phyloP scores from a whole-genome alignment of 2,888 invertebrate species.

The Lordiphosa fenestrarum region DNA sequence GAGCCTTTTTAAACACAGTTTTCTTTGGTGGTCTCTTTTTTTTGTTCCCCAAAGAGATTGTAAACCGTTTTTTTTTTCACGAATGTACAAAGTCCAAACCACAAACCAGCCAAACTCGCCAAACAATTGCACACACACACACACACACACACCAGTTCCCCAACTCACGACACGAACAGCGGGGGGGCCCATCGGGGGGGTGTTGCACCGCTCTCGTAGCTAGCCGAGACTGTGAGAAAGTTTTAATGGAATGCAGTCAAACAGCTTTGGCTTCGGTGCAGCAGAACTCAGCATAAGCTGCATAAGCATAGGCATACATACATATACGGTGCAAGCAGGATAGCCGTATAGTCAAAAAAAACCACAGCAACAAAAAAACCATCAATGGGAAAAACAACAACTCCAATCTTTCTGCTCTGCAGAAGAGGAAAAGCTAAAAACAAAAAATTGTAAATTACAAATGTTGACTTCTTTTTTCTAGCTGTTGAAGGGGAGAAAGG shows the following conservation, averaged over 20 bases:
- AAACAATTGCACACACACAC: constrained; percentile 55
- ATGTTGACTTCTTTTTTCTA: constrained; percentile 33
- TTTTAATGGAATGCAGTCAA: constrained; percentile 80
- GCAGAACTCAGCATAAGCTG: constrained; percentile 56
- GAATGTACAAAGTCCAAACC: constrained; percentile 60
- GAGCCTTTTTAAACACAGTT: constrained; percentile 22
- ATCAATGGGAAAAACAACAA: constrained; percentile 75
- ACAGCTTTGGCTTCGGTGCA: constrained; percentile 63
- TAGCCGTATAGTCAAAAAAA: constrained; percentile 32
- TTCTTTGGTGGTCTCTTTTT: constrained; percentile 15
- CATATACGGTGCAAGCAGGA: constrained; percentile 49
- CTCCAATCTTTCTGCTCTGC: constrained; percentile 24
- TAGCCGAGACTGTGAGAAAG: constrained; percentile 79
- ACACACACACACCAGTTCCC: constrained; percentile 14
- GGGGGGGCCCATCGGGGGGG: constrained; percentile 6
- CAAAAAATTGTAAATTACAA: constrained; percentile 69
- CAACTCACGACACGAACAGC: constrained; percentile 4
- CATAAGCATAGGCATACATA: constrained; percentile 48
- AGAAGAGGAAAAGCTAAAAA: constrained; percentile 36
- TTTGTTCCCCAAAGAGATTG: constrained; percentile 50
- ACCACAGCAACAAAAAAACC: constrained; percentile 44
- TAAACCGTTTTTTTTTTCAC: constrained; percentile 48
- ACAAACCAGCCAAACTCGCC: constrained; percentile 71
- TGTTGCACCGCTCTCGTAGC: constrained; percentile 26
- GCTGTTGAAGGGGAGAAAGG: too few species aligned